Evolutionary conservation across 1,140 invertebrate species (phyloP), one percentile per base, ranked within the genome.

Genomic region (Drosophila punjabiensis): DNA sequence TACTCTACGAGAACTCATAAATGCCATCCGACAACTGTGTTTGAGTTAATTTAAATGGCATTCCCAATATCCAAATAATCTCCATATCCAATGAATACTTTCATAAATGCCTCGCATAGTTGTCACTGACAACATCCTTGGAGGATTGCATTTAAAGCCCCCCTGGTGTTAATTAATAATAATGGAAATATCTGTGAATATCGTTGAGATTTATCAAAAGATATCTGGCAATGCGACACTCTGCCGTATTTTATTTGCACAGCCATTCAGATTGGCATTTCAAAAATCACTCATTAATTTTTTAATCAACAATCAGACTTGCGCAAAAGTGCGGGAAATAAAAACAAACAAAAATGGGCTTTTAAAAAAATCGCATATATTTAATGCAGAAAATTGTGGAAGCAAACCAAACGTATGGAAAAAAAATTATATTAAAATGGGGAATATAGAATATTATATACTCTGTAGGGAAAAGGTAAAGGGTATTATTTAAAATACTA

Each of bases 301-400:
- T 77, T 77, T 77, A 77, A 53, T 77, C 74, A 77, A 53, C 75
- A 77, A 77, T 77, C 73, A 68, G 62, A 7, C n/a, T 39, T 39
- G 10, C 16, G 28, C 35, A 32, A 18, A 59, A 32, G 28, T 30
- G 39, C 33, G 52, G 39, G 20, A n/a, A 53, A 73, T 41, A n/a
- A 45, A 58, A 45, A 16, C 16, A 41, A 48, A 35, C 7, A 37
- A 32, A 76, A 67, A 74, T 28, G 14, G 7, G 14, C 30, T 53
- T 63, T 52, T 43, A 33, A 58, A 59, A 63, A 59, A 45, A 59
- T 41, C 16, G 14, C 33, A 53, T 30, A 35, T 48, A 77, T 59
- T 77, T 77, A 68, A 68, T 50, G 43, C 32, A 50, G 24, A 30
- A 24, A 50, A 64, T 11, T 52, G 28, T 52, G 50, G 28, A n/a